Evolutionary conservation across 2,888 invertebrate species (phyloP), one percentile per base, ranked within the genome.

Genomic region (Hydrotaea diabolus): DNA sequence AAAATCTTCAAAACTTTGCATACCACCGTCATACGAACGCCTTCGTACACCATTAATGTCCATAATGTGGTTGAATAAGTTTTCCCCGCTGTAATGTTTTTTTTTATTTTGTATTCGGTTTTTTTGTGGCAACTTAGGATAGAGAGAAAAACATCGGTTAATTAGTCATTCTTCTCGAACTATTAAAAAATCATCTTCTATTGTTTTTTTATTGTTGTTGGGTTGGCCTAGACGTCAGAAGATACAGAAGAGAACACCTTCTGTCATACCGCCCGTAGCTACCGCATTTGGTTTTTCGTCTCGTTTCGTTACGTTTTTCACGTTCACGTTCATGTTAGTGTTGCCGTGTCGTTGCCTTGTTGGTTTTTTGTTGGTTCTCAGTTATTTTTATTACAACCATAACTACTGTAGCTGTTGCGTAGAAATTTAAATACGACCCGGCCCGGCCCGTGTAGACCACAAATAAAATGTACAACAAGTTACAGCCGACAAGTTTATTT

Each of bases 161-260:
- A 86, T 87, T 85, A 86, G 79, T 85, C 73, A 85, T 83, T 86
- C 39, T 69, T 76, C 72, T 83, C 55, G 49, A 82, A 64, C 80
- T 80, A 83, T 80, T 85, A 83, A 86, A 83, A 86, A 66, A 82
- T 81, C 73, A 85, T 85, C 69, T 69, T 77, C 69, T 55, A 69
- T 64, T 66, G 46, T 73, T 62, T 19, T 1, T 21, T 23, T 59
- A 4, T 59, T 26, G 59, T 59, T 8, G 26, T 11, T 76, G 26
- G 43, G 31, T 49, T n/a, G 49, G 49, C n/a, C 15, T 49, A n/a
- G 26, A 66, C 66, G 53, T 23, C 49, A n/a, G 23, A 77, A 39
- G 36, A 66, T 17, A 23, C 21, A 46, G 59, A 46, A 26, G 36
- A n/a, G 62, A 46, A 62, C 57, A 72, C 39, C 55, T 74, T 78